Conservation (phyloP, 2,797 vertebrate species). For the Hirundo rustica region DNA sequence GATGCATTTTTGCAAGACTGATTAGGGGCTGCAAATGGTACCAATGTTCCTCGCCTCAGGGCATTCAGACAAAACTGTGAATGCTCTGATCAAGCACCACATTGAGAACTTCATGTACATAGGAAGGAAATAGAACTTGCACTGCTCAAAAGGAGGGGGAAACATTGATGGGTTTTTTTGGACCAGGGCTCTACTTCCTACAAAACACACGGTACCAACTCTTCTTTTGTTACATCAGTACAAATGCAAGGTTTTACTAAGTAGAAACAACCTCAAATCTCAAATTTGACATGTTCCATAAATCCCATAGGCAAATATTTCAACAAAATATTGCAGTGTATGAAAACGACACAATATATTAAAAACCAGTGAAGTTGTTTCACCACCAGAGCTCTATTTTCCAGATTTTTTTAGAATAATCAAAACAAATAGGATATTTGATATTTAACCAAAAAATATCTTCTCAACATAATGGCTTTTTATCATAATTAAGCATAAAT, state of each 20-base stretch:
- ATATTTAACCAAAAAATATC: not conserved
- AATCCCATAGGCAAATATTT: not conserved
- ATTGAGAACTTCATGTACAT: accelerated
- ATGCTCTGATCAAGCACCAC: not conserved
- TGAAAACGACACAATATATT: not conserved
- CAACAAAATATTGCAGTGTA: not conserved
- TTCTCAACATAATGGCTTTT: not conserved
- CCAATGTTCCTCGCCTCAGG: not conserved
- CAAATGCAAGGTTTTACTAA: not conserved
- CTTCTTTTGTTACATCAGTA: not conserved
- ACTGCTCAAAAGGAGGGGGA: not conserved
- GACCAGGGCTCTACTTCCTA: not conserved
- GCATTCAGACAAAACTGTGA: not conserved
- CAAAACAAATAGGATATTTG: not conserved
- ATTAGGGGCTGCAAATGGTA: not conserved
- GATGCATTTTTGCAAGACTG: not conserved
- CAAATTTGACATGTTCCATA: not conserved
- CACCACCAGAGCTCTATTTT: not conserved
- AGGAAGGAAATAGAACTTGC: not conserved
- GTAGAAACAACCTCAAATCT: not conserved
- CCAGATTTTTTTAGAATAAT: not conserved
- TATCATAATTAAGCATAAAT: not conserved
- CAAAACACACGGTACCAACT: not conserved
- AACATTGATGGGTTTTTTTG: not conserved
- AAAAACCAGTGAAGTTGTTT: not conserved